Evolutionary conservation across 2,888 invertebrate species (phyloP).

Genomic region (Macaria notata): DNA sequence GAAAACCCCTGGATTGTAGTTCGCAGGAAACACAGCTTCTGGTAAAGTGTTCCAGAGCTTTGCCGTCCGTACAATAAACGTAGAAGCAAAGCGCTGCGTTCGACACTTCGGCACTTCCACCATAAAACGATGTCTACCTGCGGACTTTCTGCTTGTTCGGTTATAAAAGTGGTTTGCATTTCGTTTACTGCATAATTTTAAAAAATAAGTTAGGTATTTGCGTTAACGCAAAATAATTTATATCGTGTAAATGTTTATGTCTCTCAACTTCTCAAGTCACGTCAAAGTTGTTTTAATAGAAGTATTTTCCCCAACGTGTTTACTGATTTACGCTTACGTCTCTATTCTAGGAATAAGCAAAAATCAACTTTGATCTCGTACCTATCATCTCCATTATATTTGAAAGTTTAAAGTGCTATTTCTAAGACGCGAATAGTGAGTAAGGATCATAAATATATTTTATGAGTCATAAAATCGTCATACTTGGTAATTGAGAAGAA

Average conservation of each 20-base stretch:
- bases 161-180: neutral
- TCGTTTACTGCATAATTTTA: too few species aligned
- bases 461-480: conserved; percentile 10
- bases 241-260: conserved; percentile 13
- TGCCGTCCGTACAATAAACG: too few species aligned
- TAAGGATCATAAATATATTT: conserved; percentile 13
- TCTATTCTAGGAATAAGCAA: conserved; percentile 33
- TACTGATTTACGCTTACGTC: conserved; percentile 37
- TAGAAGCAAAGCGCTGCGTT: too few species aligned
- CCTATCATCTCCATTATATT: conserved; percentile 16
- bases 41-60: too few species aligned
- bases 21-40: too few species aligned
- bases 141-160: too few species aligned
- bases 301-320: conserved; percentile 40
- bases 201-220: conserved; percentile 3
- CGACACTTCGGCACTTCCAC: too few species aligned
- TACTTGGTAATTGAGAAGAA: conserved; percentile 3
- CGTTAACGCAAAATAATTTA: conserved; percentile 1
- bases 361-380: conserved; percentile 34
- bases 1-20: too few species aligned
- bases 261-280: conserved; percentile 36
- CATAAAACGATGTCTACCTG: too few species aligned
- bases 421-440: conserved; percentile 7
- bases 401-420: conserved; percentile 15
- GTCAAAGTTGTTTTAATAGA: conserved; percentile 33